Conservation (phyloP, 2,113 vertebrate genomes). For the Rhipidura dahli region DNA sequence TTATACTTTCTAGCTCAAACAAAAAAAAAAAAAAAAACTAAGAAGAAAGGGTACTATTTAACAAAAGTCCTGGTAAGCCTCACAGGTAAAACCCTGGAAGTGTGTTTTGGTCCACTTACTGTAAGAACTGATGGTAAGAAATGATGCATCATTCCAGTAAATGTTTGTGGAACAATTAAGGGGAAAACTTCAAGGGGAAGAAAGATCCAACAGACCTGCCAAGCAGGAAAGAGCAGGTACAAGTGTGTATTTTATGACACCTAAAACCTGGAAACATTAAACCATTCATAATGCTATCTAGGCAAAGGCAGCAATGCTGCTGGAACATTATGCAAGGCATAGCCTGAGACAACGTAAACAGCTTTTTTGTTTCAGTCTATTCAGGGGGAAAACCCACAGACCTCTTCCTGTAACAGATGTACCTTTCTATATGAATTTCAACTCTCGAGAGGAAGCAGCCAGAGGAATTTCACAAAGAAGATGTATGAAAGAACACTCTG, state of each 20-base stretch:
- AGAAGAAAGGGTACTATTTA: neutral
- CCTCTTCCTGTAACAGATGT: neutral
- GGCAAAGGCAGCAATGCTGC: neutral
- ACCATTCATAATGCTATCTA: neutral
- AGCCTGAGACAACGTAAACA: neutral
- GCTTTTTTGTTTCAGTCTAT: neutral
- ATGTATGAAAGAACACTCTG: neutral
- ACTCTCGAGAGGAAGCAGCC: neutral
- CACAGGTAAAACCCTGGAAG: neutral
- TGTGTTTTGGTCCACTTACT: neutral
- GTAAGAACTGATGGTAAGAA: neutral
- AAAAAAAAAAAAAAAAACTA: neutral
- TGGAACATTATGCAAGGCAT: neutral
- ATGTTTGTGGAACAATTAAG: neutral
- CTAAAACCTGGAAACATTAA: neutral
- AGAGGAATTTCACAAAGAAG: neutral
- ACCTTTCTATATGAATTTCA: neutral
- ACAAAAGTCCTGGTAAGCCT: neutral
- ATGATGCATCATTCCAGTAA: neutral
- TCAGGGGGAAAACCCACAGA: neutral
- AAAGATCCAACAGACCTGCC: neutral
- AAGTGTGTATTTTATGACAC: neutral
- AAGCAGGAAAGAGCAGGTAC: neutral
- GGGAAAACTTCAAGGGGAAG: neutral
- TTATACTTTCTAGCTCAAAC: neutral